Evolutionary conservation across 2,888 invertebrate species (phyloP).

Genomic region (Idaea dimidiata): DNA sequence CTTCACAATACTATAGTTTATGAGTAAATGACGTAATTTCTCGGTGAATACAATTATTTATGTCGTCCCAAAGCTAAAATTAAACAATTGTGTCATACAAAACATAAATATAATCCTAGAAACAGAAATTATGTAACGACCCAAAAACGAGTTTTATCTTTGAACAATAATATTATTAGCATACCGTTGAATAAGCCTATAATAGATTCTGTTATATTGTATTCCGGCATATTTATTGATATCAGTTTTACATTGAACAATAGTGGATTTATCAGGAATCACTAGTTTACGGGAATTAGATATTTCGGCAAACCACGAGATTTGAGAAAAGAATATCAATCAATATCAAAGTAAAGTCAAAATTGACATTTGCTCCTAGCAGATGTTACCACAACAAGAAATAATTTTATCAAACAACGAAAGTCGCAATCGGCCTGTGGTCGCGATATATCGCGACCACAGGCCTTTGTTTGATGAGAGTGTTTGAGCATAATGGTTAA

Average conservation of each 20-base stretch:
- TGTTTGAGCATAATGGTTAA: no score
- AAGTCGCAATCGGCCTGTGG: no score
- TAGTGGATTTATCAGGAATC: neutral
- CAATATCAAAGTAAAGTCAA: neutral
- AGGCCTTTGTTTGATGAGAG: no score
- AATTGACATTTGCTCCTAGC: neutral
- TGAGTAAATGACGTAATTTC: conserved; percentile 42
- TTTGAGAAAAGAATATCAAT: neutral
- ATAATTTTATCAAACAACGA: no score
- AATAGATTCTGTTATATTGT: conserved; percentile 61
- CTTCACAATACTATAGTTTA: conserved; percentile 24
- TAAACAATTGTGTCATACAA: conserved; percentile 67
- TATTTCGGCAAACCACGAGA: conserved; percentile 1
- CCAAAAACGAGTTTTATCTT: conserved; percentile 22
- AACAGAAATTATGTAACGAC: conserved; percentile 71
- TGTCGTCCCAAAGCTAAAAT: conserved; percentile 67
- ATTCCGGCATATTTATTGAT: conserved; percentile 57
- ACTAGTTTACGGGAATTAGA: conserved; percentile 3
- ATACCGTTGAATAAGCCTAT: conserved; percentile 65
- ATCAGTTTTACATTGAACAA: conserved; percentile 4
- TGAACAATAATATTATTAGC: conserved; percentile 16
- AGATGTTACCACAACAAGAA: no score
- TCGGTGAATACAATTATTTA: conserved; percentile 44
- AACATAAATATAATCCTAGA: conserved; percentile 50
- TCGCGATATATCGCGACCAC: no score